Percentiles rank a stretch among this genome's conserved stretches.
Evolutionary conservation across 2,113 vertebrate species (phyloP).

Genomic region (Globicephala melas): DNA sequence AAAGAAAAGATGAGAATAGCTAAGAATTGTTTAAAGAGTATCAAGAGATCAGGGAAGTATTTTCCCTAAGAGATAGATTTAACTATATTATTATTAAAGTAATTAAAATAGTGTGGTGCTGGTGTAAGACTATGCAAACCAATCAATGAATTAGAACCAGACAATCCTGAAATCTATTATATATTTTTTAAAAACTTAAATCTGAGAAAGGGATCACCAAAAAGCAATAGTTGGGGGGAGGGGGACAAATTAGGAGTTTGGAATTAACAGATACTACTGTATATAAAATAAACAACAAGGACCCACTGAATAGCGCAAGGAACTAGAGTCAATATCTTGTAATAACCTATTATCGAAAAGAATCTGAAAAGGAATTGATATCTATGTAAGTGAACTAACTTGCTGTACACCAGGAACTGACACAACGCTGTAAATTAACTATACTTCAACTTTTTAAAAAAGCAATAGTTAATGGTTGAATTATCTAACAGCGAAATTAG

Average conservation of each 20-base stretch:
- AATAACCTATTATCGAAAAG: neutral
- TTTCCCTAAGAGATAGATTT: neutral
- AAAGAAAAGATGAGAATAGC: neutral
- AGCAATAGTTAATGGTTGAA: neutral
- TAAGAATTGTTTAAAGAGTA: neutral
- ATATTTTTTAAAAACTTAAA: neutral
- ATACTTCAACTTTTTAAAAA: neutral
- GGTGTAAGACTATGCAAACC: neutral
- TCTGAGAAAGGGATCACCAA: neutral
- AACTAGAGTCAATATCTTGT: neutral
- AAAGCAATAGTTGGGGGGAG: neutral
- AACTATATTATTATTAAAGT: neutral
- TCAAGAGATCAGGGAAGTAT: neutral
- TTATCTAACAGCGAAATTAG: neutral
- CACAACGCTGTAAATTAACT: neutral
- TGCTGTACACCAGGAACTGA: neutral
- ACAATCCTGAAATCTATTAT: neutral
- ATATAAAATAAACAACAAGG: no score
- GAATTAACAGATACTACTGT: neutral
- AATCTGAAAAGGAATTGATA: neutral
- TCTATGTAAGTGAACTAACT: neutral
- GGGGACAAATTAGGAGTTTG: neutral
- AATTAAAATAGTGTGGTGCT: neutral
- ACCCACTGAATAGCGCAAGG: neutral
- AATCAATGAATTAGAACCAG: neutral